Base-by-base conservation (phyloP, 2,113 vertebrate species). In the Sula dactylatra region DNA sequence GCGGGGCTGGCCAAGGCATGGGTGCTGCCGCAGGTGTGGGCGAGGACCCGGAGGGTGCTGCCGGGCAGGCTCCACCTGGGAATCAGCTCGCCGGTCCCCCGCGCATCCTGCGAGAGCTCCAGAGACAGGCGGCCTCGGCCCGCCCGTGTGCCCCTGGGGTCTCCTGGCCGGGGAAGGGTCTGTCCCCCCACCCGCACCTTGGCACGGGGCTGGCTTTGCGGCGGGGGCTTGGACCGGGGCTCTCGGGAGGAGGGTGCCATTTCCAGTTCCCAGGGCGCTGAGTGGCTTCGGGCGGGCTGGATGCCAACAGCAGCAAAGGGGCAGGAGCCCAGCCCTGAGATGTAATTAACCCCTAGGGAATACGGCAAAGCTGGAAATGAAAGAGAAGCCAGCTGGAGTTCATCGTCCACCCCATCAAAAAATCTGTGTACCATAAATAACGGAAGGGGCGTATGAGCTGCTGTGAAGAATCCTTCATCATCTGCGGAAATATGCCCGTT, bases 111-210 rank as follows among this genome's bases (percentile, higher is more conserved):
- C 1, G 3, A 36, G 82, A 45, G 16, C 67, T 70, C 40, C 52
- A 24, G 45, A 36, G 67, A 34, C 1, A 2, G 54, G 71, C 0
- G 1, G 27, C 54, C 31, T 29, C 4, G 5, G 8, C 14, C 34
- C 0, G 0, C 5, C 49, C 1, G 0, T 1, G 16, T 56, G 62
- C 16, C 31, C 5, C 62, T 12, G 42, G 32, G 72, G 18, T 12
- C n/a, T 34, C n/a, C 64, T 40, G 50, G 73, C 10, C 65, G 0
- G 1, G 59, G 52, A 25, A 54, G 32, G 61, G 13, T 52, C 66
- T 66, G 45, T 29, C 32, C 70, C 32, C 36, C 36, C 5, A 1
- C 8, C 40, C 4, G 1, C 7, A 6, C 40, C 32, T 17, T 18
- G 69, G 49, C 44, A 13, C 1, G 0, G 66, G 25, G 24, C 21